phyloP scores from a whole-genome alignment of 1,140 invertebrate species.

The Tetragonula clypearis region DNA sequence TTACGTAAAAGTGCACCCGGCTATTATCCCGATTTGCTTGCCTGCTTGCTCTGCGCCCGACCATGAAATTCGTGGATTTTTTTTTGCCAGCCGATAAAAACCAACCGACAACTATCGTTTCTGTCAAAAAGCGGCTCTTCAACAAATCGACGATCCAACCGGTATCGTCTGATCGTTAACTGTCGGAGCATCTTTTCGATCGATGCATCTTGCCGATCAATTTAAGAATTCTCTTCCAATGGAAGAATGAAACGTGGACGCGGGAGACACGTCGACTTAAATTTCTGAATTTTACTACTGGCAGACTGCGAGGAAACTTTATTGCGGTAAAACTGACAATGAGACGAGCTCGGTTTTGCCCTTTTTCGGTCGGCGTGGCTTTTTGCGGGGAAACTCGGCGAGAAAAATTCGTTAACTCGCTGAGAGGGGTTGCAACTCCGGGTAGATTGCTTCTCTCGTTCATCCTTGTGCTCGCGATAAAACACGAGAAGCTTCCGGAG shows the following conservation, averaged over 20 bases:
- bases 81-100: constrained; percentile 56
- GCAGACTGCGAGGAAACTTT: constrained; percentile 1
- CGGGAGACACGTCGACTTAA: constrained; percentile 3
- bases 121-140: constrained; percentile 25
- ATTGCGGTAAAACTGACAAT: constrained; percentile 39
- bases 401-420: constrained; percentile 16
- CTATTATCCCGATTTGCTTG: constrained; percentile 63
- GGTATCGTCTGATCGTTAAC: constrained; percentile 30
- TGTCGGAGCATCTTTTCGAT: background rate
- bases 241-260: background rate
- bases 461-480: background rate
- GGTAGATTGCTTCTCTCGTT: background rate
- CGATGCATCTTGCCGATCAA: constrained; percentile 11
- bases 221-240: constrained; percentile 11
- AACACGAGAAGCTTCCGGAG: background rate
- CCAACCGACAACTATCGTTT: constrained; percentile 30
- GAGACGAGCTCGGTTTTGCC: background rate
- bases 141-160: background rate
- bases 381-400: background rate
- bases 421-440: background rate
- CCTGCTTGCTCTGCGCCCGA: constrained; percentile 60
- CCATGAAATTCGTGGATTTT: constrained; percentile 65
- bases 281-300: constrained; percentile 48
- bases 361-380: background rate
- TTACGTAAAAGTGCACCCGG: constrained; percentile 56